A percentile compares a stretch with the other conserved stretches of the same genome.
Evolutionary conservation across 2,113 vertebrate genomes (phyloP).

Genomic region (Alethe diademata): DNA sequence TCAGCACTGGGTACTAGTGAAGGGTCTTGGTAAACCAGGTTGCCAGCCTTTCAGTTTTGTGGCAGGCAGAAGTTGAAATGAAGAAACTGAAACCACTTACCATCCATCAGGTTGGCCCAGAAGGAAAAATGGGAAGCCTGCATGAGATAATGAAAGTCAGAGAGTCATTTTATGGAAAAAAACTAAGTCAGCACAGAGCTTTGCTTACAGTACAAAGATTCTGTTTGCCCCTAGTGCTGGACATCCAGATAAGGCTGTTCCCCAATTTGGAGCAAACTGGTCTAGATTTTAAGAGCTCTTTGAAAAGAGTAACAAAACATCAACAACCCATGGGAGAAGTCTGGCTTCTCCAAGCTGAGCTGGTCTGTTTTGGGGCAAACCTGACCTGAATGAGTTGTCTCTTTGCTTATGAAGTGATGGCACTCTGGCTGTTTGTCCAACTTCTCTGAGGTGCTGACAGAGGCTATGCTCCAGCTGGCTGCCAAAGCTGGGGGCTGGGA

Average conservation of each 20-base stretch:
- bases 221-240: neutral
- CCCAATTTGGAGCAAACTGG: neutral
- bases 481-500: fast-evolving
- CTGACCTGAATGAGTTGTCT: neutral
- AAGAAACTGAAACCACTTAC: constrained; percentile 20
- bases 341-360: neutral
- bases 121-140: neutral
- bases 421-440: fast-evolving
- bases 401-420: neutral
- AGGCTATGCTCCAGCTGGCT: fast-evolving
- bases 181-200: neutral
- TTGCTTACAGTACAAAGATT: neutral
- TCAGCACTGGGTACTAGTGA: neutral
- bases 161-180: neutral
- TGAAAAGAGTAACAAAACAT: neutral
- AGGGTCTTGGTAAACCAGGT: neutral
- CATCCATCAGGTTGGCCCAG: neutral
- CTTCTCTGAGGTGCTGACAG: neutral
- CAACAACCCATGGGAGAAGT: fast-evolving
- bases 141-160: neutral
- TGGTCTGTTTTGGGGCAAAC: neutral
- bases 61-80: neutral
- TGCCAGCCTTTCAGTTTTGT: neutral
- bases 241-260: neutral
- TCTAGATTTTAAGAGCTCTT: neutral